Evolutionary conservation across 2,113 vertebrate genomes (phyloP).

Genomic region (Acinonyx jubatus): DNA sequence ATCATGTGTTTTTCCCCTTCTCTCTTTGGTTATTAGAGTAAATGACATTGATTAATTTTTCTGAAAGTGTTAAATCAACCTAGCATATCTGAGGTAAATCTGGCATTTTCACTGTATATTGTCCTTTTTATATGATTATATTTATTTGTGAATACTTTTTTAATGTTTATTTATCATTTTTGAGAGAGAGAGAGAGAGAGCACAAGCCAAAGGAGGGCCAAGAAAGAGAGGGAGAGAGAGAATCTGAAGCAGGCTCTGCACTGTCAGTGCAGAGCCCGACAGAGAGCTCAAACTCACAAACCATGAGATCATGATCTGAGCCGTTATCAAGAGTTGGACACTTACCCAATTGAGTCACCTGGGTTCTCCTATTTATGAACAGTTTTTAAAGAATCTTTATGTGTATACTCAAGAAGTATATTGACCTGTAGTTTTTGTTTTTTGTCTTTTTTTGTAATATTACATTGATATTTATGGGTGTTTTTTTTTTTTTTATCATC

Average conservation of each 20-base stretch:
- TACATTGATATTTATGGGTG: neutral
- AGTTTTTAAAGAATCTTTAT: neutral
- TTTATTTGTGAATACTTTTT: neutral
- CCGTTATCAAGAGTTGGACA: too few relatives aligned
- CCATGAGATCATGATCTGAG: too few relatives aligned
- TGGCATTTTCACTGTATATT: neutral
- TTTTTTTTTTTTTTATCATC: neutral
- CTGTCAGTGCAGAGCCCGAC: too few relatives aligned
- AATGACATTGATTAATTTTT: neutral
- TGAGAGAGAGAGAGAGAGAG: too few relatives aligned
- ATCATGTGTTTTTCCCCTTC: neutral
- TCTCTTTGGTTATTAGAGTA: neutral
- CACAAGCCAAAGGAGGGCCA: too few relatives aligned
- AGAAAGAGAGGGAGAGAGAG: too few relatives aligned
- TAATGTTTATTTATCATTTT: too few relatives aligned
- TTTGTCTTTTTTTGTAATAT: neutral
- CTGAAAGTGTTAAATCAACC: neutral
- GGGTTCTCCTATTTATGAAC: too few relatives aligned
- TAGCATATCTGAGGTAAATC: neutral
- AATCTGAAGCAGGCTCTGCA: too few relatives aligned
- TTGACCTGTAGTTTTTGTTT: neutral
- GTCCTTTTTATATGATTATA: neutral
- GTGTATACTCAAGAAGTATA: neutral
- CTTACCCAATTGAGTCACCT: too few relatives aligned
- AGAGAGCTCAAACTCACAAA: too few relatives aligned